A percentile compares a stretch with the other conserved stretches of the same genome.
Evolutionary conservation across 2,888 invertebrate genomes (phyloP).

Genomic region (Hanleya hanleyi): DNA sequence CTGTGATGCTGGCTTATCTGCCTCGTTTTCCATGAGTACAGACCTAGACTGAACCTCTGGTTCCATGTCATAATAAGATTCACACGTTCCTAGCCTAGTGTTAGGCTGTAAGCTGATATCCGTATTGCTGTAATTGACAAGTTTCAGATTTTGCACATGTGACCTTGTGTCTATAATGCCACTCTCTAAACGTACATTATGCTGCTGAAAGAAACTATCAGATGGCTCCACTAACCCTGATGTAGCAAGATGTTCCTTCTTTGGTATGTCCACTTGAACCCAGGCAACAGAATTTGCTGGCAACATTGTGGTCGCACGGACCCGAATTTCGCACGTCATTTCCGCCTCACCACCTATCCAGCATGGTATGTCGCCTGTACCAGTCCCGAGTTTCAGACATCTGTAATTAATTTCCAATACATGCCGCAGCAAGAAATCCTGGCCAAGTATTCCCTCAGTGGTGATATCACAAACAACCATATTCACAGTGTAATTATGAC

Average conservation of each 20-base stretch:
- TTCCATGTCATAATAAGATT: not conserved
- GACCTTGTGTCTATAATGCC: too few relatives aligned
- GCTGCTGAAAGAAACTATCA: not conserved
- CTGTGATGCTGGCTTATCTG: not conserved
- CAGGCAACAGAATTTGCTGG: not conserved
- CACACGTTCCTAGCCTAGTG: not conserved
- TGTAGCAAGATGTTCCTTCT: not conserved
- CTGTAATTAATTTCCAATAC: not conserved
- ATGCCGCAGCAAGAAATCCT: not conserved
- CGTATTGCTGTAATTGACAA: not conserved
- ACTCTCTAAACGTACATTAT: too few relatives aligned
- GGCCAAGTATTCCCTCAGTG: not conserved
- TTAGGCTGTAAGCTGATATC: not conserved
- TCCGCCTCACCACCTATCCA: not conserved
- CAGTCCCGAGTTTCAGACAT: not conserved
- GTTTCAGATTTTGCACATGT: too few relatives aligned
- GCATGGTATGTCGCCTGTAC: not conserved
- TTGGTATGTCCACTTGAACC: not conserved
- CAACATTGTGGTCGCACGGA: not conserved
- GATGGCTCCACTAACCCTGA: not conserved
- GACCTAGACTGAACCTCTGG: not conserved
- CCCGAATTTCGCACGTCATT: not conserved
- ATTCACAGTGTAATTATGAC: not conserved
- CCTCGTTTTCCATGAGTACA: not conserved
- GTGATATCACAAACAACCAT: not conserved